These are phyloP conservation scores for Scomber colias DNA, from an alignment of 2,113 vertebrate species.

Conservation along the genomic window DNA sequence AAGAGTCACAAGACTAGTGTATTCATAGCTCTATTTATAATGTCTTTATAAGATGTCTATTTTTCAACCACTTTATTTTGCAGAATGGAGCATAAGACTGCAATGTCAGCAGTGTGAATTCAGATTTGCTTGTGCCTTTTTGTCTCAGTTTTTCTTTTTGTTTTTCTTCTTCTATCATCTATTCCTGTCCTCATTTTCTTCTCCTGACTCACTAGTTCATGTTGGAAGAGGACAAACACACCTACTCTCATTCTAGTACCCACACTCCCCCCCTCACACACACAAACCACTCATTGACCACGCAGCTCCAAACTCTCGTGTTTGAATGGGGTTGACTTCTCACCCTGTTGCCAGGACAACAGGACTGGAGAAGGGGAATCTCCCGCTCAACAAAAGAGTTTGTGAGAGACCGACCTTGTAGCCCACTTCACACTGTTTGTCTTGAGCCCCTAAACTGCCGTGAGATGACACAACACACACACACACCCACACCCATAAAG, in stretches of 20 bases:
- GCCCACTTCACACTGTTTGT: conserved; percentile 82
- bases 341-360: conserved; percentile 75
- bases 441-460: conserved; percentile 62
- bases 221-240: conserved; percentile 50
- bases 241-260: neutral
- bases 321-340: conserved; percentile 76
- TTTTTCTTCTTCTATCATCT: conserved; percentile 16
- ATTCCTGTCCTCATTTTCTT: conserved; percentile 50
- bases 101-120: conserved; percentile 49
- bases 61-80: conserved; percentile 17
- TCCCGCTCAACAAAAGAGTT: conserved; percentile 71
- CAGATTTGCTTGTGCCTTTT: conserved; percentile 49
- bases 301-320: conserved; percentile 42
- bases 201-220: conserved; percentile 38
- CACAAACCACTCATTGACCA: conserved; percentile 32
- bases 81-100: conserved; percentile 23
- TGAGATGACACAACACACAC: conserved; percentile 66
- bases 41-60: conserved; percentile 33
- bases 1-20: conserved; percentile 25
- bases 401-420: conserved; percentile 72
- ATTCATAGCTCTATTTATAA: conserved; percentile 65
- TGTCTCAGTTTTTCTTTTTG: conserved; percentile 11
- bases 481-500: conserved; percentile 61
- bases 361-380: conserved; percentile 65
- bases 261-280: neutral